Evolutionary conservation across 2,888 invertebrate genomes (phyloP), one percentile per base, ranked within the genome.

Genomic region (Thysanoteuthis rhombus): DNA sequence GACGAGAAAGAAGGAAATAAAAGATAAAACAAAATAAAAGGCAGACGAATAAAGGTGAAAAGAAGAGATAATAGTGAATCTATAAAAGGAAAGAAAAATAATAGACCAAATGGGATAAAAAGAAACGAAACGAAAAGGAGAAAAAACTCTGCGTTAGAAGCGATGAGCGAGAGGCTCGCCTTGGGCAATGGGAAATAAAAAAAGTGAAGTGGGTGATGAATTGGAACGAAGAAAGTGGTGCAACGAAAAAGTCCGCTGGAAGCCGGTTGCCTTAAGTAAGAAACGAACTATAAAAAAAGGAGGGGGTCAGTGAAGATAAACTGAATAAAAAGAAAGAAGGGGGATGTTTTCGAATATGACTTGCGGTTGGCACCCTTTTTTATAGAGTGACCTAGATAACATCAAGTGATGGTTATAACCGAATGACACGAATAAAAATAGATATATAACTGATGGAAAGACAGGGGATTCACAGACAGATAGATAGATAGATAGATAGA

Each of bases 211-310:
- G 36, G 36, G 36, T 16, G 75, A 75, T 75, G 75, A 75, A 75
- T 75, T 75, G 75, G n/a, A 36, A 36, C 75, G 36, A 75, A n/a
- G 75, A 75, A 75, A 75, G n/a, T n/a, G 75, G n/a, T 75, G n/a
- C n/a, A 75, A 75, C 75, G 75, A 75, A 75, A 75, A 75, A n/a
- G 75, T 75, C 75, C n/a, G n/a, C n/a, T 75, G n/a, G 75, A 75
- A 75, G n/a, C 75, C 16, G n/a, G n/a, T 75, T n/a, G 75, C 75
- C 75, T 75, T 75, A n/a, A 75, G n/a, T n/a, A 75, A 52, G 52
- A 52, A 25, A 52, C 52, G 52, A 52, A 52, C 52, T 52, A 5
- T 47, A 22, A 52, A 25, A 75, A n/a, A 16, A n/a, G 16, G 75
- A n/a, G 12, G n/a, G 36, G 36, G n/a, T 25, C n/a, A n/a, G 75